Conservation (phyloP, 1,140 invertebrate genomes). For the Sinonovacula constricta region DNA sequence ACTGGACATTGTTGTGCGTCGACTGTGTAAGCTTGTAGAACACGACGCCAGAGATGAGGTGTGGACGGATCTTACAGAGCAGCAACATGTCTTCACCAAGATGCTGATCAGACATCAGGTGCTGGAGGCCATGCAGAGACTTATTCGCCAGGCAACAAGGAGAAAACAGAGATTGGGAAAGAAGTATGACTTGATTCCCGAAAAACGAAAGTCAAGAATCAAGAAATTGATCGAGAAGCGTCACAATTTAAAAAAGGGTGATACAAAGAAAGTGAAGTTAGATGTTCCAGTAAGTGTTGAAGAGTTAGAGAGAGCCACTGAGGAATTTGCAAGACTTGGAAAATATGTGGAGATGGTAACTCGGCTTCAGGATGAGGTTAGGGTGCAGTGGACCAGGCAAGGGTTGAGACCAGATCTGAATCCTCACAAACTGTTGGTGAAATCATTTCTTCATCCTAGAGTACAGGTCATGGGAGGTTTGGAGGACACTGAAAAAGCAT, state of each 20-base stretch:
- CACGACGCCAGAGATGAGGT: conserved; percentile 13
- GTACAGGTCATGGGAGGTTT: neutral
- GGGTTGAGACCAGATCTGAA: conserved; percentile 16
- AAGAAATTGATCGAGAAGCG: conserved; percentile 25
- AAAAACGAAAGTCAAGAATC: conserved; percentile 27
- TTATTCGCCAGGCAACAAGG: conserved; percentile 2
- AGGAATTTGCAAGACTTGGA: neutral
- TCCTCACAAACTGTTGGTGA: neutral
- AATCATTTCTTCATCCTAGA: conserved; percentile 6
- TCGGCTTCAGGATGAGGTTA: neutral
- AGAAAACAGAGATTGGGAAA: conserved; percentile 28
- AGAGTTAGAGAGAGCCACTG: neutral
- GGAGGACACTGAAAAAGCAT: neutral
- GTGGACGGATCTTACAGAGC: conserved; percentile 16
- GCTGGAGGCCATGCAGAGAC: neutral
- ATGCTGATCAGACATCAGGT: conserved; percentile 21
- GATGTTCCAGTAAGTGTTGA: neutral
- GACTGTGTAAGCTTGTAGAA: conserved; percentile 26
- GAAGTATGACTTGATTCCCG: conserved; percentile 24
- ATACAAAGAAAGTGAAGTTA: neutral
- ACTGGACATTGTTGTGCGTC: neutral
- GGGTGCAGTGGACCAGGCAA: neutral
- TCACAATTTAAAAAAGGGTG: neutral
- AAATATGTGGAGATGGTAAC: neutral
- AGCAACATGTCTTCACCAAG: conserved; percentile 11